Conservation (phyloP, 2,888 invertebrate genomes). For the Phoenoteleia sp. region DNA sequence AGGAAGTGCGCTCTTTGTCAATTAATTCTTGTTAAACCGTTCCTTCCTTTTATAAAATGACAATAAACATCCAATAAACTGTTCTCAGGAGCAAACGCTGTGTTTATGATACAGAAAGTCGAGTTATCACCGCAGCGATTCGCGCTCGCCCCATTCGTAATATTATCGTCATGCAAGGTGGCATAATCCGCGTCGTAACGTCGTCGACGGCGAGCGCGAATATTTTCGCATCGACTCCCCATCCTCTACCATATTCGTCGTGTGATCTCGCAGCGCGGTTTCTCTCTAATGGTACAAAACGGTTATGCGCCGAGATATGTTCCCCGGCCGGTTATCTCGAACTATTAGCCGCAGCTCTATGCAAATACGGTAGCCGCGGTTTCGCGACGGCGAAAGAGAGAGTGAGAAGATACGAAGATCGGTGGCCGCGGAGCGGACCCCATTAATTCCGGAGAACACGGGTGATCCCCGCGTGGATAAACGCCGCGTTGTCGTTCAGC, state of each 20-base stretch:
- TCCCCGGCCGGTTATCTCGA: conserved; percentile 81
- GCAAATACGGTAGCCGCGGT: conserved; percentile 81
- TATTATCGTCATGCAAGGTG: conserved; percentile 8
- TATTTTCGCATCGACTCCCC: conserved; percentile 51
- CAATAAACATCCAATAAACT: no score
- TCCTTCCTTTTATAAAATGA: no score
- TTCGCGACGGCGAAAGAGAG: conserved; percentile 73
- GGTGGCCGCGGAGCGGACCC: conserved; percentile 79
- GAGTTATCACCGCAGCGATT: neutral
- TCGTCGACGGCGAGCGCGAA: neutral
- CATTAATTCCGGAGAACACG: conserved; percentile 83
- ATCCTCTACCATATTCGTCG: conserved; percentile 64
- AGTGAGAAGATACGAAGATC: conserved; percentile 74
- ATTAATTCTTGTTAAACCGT: no score
- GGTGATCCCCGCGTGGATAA: conserved; percentile 81
- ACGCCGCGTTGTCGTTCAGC: conserved; percentile 78
- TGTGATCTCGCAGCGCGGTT: conserved; percentile 39
- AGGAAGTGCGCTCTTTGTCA: neutral
- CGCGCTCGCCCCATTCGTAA: neutral
- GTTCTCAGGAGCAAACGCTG: no score
- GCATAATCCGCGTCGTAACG: conserved; percentile 16
- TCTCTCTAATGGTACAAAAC: conserved; percentile 75
- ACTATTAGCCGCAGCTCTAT: conserved; percentile 84
- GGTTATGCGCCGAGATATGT: conserved; percentile 75
- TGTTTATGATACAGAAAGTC: no score